A percentile compares a stretch with the other conserved stretches of the same genome.
These are phyloP conservation scores for Cerastis leucographa DNA, from an alignment of 2,888 invertebrate genomes.

Conservation along the genomic window DNA sequence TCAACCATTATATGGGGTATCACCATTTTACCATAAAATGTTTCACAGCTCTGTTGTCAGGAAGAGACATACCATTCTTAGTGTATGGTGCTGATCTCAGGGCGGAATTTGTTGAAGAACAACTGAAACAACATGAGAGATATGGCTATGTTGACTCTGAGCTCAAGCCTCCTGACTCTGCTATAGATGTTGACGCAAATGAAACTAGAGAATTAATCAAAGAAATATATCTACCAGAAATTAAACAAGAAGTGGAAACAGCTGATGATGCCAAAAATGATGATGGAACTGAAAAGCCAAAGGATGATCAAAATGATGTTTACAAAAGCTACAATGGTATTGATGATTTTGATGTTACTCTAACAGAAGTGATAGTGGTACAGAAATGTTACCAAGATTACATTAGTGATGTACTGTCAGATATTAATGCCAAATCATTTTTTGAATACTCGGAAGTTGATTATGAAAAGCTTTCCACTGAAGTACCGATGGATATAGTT, in stretches of 20 bases:
- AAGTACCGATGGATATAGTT: slow-evolving; percentile 71
- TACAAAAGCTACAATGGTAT: slow-evolving; percentile 80
- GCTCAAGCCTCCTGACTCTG: slow-evolving; percentile 62
- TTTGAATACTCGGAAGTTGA: slow-evolving; percentile 78
- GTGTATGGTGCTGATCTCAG: slow-evolving; percentile 85
- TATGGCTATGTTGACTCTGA: slow-evolving; percentile 83
- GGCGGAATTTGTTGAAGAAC: slow-evolving; percentile 79
- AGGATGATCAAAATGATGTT: slow-evolving; percentile 63
- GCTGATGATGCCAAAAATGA: slow-evolving; percentile 67
- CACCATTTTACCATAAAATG: slow-evolving; percentile 88
- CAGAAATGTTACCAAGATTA: slow-evolving; percentile 86
- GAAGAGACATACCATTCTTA: slow-evolving; percentile 81
- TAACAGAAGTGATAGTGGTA: slow-evolving; percentile 84
- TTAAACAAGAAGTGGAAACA: slow-evolving; percentile 72
- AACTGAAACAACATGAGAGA: slow-evolving; percentile 77
- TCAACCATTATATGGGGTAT: slow-evolving; percentile 86
- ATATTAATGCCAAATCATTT: slow-evolving; percentile 77
- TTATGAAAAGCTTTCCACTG: slow-evolving; percentile 74
- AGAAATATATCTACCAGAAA: slow-evolving; percentile 68
- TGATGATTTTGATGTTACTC: slow-evolving; percentile 87
- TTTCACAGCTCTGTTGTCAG: slow-evolving; percentile 81
- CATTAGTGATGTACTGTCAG: slow-evolving; percentile 73
- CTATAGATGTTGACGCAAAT: slow-evolving; percentile 44
- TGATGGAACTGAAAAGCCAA: slow-evolving; percentile 54
- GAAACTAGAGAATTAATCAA: slow-evolving; percentile 69